phyloP scores from a whole-genome alignment of 2,113 vertebrate genomes.

The Campylorhamphus procurvoides region DNA sequence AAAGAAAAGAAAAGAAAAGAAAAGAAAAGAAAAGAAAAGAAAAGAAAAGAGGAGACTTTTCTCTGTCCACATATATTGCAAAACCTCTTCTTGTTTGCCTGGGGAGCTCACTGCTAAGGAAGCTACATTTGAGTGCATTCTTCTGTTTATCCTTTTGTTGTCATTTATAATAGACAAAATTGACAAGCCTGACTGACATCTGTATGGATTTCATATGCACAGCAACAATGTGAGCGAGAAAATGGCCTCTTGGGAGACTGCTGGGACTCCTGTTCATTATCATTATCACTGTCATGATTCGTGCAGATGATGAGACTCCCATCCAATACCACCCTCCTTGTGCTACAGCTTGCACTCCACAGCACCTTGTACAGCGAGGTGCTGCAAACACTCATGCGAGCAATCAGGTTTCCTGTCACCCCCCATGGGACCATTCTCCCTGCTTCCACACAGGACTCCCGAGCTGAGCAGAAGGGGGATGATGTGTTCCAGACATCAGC shows the following conservation, averaged over 20 bases:
- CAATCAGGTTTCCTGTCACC: not conserved
- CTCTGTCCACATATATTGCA: not conserved
- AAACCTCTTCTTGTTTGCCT: not conserved
- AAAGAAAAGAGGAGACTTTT: not conserved
- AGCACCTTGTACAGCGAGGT: not conserved
- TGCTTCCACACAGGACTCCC: not conserved
- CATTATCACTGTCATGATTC: slow-evolving; percentile 22
- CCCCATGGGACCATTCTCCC: rapidly evolving
- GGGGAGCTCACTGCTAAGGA: not conserved
- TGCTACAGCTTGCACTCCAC: not conserved
- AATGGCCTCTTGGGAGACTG: slow-evolving; percentile 8
- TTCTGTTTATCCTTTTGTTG: slow-evolving; percentile 37
- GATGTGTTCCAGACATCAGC: not conserved
- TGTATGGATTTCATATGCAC: slow-evolving; percentile 14
- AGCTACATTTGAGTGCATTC: not conserved
- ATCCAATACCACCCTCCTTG: not conserved
- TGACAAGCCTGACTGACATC: slow-evolving; percentile 46
- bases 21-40: not conserved
- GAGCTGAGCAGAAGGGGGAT: not conserved
- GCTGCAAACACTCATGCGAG: not conserved
- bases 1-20: not conserved
- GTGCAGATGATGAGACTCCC: not conserved
- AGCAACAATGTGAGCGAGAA: not conserved
- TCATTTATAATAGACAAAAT: not conserved
- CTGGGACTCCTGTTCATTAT: slow-evolving; percentile 4